These are phyloP conservation scores for Hypanus sabinus DNA, from an alignment of 2,113 vertebrate genomes.

Conservation along the genomic window DNA sequence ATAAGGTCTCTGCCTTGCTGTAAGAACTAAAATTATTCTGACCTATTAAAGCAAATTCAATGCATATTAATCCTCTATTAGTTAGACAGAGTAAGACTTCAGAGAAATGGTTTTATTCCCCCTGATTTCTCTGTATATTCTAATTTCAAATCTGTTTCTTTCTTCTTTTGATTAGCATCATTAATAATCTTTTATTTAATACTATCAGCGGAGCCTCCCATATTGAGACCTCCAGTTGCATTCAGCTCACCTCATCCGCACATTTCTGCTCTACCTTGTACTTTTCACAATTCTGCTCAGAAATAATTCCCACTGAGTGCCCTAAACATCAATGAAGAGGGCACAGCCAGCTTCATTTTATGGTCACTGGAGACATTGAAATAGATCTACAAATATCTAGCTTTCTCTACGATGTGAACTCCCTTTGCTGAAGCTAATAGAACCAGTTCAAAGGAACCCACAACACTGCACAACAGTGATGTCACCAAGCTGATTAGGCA, in stretches of 20 bases:
- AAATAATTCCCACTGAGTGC: neutral
- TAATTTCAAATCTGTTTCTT: neutral
- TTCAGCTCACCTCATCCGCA: neutral
- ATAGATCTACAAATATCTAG: no score
- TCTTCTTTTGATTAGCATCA: neutral
- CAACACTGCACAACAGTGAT: no score
- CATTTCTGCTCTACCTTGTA: neutral
- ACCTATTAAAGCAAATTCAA: conserved; percentile 29
- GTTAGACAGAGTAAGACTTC: neutral
- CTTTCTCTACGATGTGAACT: no score
- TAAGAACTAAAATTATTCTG: conserved; percentile 4
- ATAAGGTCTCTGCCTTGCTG: conserved; percentile 18
- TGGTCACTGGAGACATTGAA: no score
- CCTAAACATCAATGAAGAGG: neutral
- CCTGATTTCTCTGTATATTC: neutral
- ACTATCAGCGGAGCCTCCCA: neutral
- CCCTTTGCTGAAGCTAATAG: no score
- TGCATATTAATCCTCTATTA: conserved; percentile 17
- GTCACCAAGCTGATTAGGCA: no score
- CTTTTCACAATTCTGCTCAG: neutral
- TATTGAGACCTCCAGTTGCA: neutral
- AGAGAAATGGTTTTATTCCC: neutral
- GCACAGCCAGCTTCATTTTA: no score
- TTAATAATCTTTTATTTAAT: conserved; percentile 5
- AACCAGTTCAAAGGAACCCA: no score